Conservation (phyloP, 2,113 vertebrate genomes). For the Stegostoma tigrinum region DNA sequence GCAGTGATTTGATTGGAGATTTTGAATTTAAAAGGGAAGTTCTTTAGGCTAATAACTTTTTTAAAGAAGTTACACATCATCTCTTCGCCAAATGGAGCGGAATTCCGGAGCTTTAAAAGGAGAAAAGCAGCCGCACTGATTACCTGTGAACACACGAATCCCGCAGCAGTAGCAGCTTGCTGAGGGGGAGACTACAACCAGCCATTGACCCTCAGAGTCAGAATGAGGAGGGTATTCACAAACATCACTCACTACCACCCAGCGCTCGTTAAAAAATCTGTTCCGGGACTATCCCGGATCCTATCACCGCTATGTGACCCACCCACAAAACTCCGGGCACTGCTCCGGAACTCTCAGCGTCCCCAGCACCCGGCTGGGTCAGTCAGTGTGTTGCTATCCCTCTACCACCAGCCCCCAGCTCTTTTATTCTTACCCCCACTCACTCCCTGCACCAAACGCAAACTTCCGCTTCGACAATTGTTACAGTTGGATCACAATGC, state of each 20-base stretch:
- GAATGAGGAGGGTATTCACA: background rate
- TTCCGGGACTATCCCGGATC: background rate
- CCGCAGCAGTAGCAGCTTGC: too few relatives aligned
- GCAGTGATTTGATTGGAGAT: background rate
- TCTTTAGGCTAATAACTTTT: background rate
- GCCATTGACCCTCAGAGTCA: background rate
- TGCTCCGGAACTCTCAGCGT: too few relatives aligned
- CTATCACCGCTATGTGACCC: too few relatives aligned
- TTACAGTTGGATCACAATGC: conserved; percentile 20
- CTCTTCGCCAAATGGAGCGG: background rate
- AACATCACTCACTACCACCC: background rate
- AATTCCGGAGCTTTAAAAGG: too few relatives aligned
- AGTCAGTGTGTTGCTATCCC: too few relatives aligned
- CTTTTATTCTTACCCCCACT: too few relatives aligned
- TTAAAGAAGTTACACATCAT: background rate
- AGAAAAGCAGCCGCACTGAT: background rate
- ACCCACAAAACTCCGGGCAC: too few relatives aligned
- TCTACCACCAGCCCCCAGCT: too few relatives aligned
- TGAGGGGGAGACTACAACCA: background rate
- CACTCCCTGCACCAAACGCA: background rate
- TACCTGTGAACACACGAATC: background rate
- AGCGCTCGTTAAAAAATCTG: background rate
- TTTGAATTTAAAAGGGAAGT: background rate
- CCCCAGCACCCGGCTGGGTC: too few relatives aligned
- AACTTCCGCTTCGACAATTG: background rate